These are phyloP conservation scores for Nephrotoma flavescens DNA, from an alignment of 2,888 invertebrate genomes.

Conservation along the genomic window DNA sequence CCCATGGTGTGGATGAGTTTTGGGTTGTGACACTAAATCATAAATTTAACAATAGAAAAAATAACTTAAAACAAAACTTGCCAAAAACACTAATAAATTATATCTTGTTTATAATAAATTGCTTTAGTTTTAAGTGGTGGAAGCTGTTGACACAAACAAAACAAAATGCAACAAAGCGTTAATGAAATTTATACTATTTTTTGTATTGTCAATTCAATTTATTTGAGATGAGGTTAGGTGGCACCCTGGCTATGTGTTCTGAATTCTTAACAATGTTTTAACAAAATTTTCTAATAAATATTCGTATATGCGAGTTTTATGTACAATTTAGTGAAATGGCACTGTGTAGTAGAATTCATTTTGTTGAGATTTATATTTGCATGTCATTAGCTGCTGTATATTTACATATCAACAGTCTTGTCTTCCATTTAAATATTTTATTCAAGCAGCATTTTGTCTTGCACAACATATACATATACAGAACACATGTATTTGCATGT, in stretches of 20 bases:
- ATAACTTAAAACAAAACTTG: neutral
- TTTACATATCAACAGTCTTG: neutral
- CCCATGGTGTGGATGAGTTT: neutral
- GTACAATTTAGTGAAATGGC: neutral
- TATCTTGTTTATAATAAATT: neutral
- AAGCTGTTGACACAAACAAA: neutral
- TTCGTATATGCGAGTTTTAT: neutral
- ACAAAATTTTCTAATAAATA: neutral
- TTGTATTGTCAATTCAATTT: neutral
- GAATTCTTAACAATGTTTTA: neutral
- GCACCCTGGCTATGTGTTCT: neutral
- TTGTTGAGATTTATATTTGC: neutral
- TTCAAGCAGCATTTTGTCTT: neutral
- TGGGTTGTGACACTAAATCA: neutral
- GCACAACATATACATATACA: neutral
- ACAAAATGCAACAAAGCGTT: neutral
- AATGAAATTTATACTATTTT: neutral
- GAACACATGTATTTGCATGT: neutral
- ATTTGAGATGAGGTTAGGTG: neutral
- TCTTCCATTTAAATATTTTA: neutral
- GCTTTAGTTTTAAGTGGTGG: neutral
- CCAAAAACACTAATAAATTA: neutral
- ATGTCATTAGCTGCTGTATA: neutral
- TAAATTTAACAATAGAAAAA: neutral
- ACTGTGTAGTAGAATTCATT: neutral